phyloP scores from a whole-genome alignment of 2,888 invertebrate genomes.

The Plagiodera versicolora region DNA sequence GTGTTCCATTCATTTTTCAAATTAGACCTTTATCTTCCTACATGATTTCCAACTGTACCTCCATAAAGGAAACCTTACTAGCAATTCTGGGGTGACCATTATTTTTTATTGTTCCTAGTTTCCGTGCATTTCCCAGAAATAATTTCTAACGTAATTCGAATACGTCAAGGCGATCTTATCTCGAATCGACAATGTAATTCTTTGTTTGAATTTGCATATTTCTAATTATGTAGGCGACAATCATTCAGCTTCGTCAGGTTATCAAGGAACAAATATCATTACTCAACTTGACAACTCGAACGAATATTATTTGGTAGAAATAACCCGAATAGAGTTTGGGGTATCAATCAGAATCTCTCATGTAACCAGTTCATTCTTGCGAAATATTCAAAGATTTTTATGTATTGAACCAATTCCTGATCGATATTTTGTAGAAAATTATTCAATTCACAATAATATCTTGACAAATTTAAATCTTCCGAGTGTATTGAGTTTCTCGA shows the following conservation, averaged over 20 bases:
- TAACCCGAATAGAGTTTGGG: slow-evolving; percentile 10
- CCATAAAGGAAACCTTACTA: not conserved
- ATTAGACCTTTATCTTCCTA: not conserved
- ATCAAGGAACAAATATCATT: not conserved
- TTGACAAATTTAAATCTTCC: too few species aligned
- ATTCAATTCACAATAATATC: too few species aligned
- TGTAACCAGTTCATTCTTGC: too few species aligned
- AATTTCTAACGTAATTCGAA: not conserved
- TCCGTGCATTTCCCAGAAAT: slow-evolving; percentile 4
- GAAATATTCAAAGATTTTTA: too few species aligned
- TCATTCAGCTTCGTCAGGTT: slow-evolving; percentile 21
- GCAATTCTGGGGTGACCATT: not conserved
- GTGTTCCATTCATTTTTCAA: not conserved
- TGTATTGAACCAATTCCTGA: too few species aligned
- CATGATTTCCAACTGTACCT: not conserved
- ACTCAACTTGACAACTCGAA: slow-evolving; percentile 16
- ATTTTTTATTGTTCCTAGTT: slow-evolving; percentile 2
- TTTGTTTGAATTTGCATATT: slow-evolving; percentile 31
- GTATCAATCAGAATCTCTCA: too few species aligned
- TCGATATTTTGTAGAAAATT: too few species aligned
- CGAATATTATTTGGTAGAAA: slow-evolving; percentile 11
- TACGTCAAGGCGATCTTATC: slow-evolving; percentile 5
- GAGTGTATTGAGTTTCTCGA: too few species aligned
- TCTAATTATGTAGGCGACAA: slow-evolving; percentile 30
- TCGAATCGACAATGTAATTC: slow-evolving; percentile 16